A percentile compares a stretch with the other conserved stretches of the same genome.
phyloP scores from a whole-genome alignment of 2,113 vertebrate species.

The Poicephalus gulielmi region DNA sequence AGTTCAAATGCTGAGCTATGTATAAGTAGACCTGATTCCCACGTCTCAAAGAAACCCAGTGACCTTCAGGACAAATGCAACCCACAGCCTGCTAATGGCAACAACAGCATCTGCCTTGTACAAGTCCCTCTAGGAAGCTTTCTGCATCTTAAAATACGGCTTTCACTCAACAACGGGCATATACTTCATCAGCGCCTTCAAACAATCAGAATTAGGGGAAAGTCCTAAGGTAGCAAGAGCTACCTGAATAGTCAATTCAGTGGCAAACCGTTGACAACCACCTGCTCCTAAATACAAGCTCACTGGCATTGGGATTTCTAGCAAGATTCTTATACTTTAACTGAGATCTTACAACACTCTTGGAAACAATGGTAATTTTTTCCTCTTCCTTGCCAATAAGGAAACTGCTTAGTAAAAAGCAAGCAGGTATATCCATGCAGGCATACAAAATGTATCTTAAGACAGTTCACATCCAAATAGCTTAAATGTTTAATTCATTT shows the following conservation, averaged over 20 bases:
- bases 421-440: neutral
- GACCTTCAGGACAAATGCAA: fast-evolving
- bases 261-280: neutral
- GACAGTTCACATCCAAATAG: neutral
- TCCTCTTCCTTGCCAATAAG: neutral
- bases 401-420: neutral
- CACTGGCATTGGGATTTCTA: neutral
- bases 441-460: neutral
- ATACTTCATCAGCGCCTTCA: neutral
- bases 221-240: neutral
- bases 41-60: neutral
- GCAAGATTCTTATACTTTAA: neutral
- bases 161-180: neutral
- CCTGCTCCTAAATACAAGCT: neutral
- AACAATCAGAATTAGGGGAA: neutral
- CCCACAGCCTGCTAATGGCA: neutral
- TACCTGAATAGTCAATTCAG: neutral
- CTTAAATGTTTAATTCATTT: neutral
- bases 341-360: neutral
- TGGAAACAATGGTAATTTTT: neutral
- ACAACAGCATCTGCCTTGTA: neutral
- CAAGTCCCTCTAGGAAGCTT: neutral
- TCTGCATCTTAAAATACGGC: neutral
- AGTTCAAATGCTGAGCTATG: neutral
- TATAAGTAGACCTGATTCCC: neutral